These are phyloP conservation scores for Arizona elegans DNA, from an alignment of 2,113 vertebrate genomes.

Conservation along the genomic window DNA sequence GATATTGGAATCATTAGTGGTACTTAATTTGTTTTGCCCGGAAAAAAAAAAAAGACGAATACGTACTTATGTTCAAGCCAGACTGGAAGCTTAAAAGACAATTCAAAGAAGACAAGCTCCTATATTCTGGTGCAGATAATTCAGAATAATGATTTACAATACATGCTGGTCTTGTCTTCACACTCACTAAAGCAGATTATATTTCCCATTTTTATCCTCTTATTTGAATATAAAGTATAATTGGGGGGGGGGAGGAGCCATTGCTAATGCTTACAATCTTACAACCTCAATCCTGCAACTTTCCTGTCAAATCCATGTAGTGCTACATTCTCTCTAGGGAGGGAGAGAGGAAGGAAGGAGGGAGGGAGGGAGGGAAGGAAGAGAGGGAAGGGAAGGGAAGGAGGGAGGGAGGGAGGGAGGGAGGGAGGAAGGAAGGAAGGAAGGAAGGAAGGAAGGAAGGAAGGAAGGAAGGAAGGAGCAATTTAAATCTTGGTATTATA, in stretches of 20 bases:
- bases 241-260: not conserved
- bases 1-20: not conserved
- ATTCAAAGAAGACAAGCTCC: not conserved
- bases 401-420: no score
- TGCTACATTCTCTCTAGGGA: no score
- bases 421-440: no score
- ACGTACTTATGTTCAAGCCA: not conserved
- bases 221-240: not conserved
- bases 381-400: no score
- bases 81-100: not conserved
- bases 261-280: not conserved
- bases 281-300: not conserved
- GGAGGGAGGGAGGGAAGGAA: no score
- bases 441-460: no score
- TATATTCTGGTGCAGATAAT: not conserved
- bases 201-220: not conserved
- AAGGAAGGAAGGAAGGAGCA: not conserved
- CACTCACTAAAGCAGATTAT: not conserved
- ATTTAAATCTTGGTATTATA: not conserved
- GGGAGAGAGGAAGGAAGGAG: no score
- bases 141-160: not conserved
- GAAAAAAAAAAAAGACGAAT: not conserved
- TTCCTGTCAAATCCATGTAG: not conserved
- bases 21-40: not conserved
- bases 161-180: not conserved